phyloP scores from a whole-genome alignment of 2,888 invertebrate species.

The Philonicus albiceps region DNA sequence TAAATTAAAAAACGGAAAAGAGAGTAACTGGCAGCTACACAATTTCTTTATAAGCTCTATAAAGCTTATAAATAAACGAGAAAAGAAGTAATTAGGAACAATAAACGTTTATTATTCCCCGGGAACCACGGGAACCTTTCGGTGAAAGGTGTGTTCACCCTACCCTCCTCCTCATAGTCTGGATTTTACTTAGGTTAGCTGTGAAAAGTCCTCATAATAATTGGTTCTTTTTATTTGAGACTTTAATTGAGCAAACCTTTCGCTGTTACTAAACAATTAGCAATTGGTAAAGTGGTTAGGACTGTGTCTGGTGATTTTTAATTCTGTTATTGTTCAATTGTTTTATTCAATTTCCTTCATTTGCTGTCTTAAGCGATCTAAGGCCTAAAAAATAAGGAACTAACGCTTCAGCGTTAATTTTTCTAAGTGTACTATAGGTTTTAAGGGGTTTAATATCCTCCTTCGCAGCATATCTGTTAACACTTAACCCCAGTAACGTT shows the following conservation, averaged over 20 bases:
- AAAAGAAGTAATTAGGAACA: not conserved
- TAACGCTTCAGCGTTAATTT: no score
- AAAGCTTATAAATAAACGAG: not conserved
- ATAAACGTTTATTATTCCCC: not conserved
- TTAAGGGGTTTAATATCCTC: no score
- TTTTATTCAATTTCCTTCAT: not conserved
- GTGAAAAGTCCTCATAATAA: not conserved
- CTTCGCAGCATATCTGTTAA: no score
- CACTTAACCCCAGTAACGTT: no score
- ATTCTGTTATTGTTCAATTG: not conserved
- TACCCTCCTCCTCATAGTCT: not conserved
- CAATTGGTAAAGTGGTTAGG: not conserved
- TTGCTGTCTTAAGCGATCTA: not conserved
- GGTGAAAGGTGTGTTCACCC: not conserved
- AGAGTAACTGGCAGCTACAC: not conserved
- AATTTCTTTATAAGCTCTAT: not conserved
- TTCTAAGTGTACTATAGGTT: no score
- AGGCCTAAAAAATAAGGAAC: not conserved
- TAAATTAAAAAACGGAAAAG: not conserved
- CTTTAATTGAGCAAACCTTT: not conserved
- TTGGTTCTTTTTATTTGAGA: not conserved
- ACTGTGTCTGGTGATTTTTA: not conserved
- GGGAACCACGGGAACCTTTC: not conserved
- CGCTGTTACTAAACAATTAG: not conserved
- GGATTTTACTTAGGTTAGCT: not conserved